Evolutionary conservation across 2,797 vertebrate species (phyloP).

Genomic region (Sebastes reedi): DNA sequence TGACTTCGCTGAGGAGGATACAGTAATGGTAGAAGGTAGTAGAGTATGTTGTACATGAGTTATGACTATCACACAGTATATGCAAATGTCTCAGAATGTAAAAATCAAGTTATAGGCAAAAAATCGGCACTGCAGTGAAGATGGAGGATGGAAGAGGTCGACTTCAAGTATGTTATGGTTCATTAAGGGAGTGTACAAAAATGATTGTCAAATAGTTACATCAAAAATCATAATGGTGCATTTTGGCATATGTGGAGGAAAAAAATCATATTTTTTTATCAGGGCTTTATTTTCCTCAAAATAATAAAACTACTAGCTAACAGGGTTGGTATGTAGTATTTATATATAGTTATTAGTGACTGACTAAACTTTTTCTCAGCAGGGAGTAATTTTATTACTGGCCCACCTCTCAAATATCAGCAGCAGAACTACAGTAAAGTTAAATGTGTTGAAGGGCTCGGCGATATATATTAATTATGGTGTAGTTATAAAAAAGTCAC

Average conservation of each 20-base stretch:
- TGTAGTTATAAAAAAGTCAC: too few relatives aligned
- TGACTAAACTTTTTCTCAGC: too few relatives aligned
- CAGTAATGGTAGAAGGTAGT: conserved; percentile 11
- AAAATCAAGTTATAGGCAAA: conserved; percentile 45
- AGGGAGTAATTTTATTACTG: too few relatives aligned
- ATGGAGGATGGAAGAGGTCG: conserved; percentile 27
- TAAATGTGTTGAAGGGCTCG: background rate
- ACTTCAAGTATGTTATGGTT: conserved; percentile 38
- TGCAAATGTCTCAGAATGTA: conserved; percentile 9
- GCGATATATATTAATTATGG: too few relatives aligned
- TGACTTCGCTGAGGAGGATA: conserved; percentile 25
- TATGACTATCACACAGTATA: background rate
- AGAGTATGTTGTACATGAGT: conserved; percentile 7
- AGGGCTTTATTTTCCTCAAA: background rate
- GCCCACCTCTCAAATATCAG: too few relatives aligned
- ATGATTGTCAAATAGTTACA: background rate
- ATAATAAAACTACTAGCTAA: too few relatives aligned
- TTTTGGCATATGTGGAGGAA: background rate
- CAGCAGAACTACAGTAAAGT: too few relatives aligned
- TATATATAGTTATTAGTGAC: background rate
- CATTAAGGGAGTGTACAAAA: conserved; percentile 2
- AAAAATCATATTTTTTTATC: background rate
- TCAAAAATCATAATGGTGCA: background rate
- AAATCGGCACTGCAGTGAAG: conserved; percentile 54
- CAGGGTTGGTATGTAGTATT: background rate